Conservation (phyloP, 2,797 vertebrate species). For the Sebastolobus alascanus region DNA sequence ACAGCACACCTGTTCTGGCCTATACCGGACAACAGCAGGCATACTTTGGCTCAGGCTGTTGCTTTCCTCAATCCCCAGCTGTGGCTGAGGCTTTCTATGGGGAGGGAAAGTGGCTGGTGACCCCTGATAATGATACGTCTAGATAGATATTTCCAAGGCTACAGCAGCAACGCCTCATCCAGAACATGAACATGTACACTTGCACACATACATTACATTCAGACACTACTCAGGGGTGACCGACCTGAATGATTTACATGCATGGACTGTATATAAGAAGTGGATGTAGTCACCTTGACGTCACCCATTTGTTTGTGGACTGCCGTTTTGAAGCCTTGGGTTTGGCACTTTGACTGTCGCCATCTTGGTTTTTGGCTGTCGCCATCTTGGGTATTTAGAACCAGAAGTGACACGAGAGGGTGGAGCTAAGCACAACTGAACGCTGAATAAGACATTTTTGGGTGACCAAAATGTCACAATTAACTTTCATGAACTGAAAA, state of each 20-base stretch:
- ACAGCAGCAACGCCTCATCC: constrained; percentile 31
- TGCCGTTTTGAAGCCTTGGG: too few species aligned
- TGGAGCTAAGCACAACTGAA: too few species aligned
- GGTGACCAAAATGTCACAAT: too few species aligned
- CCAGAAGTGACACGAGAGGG: too few species aligned
- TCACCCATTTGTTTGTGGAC: too few species aligned
- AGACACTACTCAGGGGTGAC: neutral
- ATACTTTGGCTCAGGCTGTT: constrained; percentile 25
- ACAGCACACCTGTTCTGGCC: neutral
- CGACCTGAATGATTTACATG: neutral
- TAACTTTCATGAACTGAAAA: too few species aligned
- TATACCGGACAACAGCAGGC: neutral
- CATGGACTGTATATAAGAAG: too few species aligned
- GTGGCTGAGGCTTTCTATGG: constrained; percentile 17
- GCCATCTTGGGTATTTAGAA: too few species aligned
- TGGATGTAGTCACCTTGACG: too few species aligned
- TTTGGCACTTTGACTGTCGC: too few species aligned
- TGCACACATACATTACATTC: neutral
- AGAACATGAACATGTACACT: neutral
- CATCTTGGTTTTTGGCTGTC: too few species aligned
- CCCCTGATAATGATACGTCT: constrained; percentile 51
- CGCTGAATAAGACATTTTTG: too few species aligned
- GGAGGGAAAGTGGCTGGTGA: constrained; percentile 32
- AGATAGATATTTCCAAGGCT: constrained; percentile 56
- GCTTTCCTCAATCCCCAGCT: constrained; percentile 44